phyloP scores from a whole-genome alignment of 2,888 invertebrate species.

The Agonopterix subpropinquella region DNA sequence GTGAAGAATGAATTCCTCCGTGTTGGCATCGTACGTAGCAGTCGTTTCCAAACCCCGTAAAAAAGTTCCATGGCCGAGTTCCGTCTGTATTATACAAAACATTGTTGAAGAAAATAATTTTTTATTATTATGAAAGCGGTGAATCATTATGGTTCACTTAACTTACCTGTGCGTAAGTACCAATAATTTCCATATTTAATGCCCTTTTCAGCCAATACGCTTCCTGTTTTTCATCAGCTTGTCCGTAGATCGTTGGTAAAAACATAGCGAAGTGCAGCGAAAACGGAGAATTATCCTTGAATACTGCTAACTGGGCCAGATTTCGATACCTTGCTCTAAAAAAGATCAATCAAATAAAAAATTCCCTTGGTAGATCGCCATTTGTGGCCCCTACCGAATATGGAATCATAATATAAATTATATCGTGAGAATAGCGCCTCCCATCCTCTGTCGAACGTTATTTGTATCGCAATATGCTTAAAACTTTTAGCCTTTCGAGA shows the following conservation, averaged over 20 bases:
- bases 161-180: constrained; percentile 92
- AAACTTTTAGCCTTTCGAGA: too few species aligned
- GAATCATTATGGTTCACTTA: too few species aligned
- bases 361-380: too few species aligned
- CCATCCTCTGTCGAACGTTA: too few species aligned
- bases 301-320: constrained; percentile 68
- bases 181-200: constrained; percentile 87
- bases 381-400: too few species aligned
- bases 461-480: too few species aligned
- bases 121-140: too few species aligned
- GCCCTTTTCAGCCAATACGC: constrained; percentile 89
- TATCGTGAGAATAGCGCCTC: too few species aligned
- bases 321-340: neutral
- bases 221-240: constrained; percentile 90
- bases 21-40: constrained; percentile 89
- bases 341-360: neutral
- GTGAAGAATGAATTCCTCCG: constrained; percentile 90
- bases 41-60: constrained; percentile 94
- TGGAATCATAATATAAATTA: too few species aligned
- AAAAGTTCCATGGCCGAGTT: constrained; percentile 96
- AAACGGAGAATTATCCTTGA: constrained; percentile 81
- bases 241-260: constrained; percentile 88
- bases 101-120: neutral
- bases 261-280: constrained; percentile 93
- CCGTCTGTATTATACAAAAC: constrained; percentile 78